A percentile compares a stretch with the other conserved stretches of the same genome.
Evolutionary conservation across 2,113 vertebrate genomes (phyloP).

Genomic region (Macrotus californicus): DNA sequence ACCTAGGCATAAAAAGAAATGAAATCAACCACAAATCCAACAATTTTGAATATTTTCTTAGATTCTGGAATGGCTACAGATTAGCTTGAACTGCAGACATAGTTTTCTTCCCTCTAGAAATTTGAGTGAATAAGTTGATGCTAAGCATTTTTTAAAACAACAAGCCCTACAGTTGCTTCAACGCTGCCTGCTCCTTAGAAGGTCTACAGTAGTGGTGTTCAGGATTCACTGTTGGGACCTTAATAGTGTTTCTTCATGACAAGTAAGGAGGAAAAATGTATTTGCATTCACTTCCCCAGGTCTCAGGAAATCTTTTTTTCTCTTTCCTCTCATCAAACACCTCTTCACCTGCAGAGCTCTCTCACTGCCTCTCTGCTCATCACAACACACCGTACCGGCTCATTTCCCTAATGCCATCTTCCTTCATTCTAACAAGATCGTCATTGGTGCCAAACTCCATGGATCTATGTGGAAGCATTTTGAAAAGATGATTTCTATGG

Average conservation of each 20-base stretch:
- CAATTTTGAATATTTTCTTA: conserved; percentile 14
- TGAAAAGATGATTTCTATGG: conserved; percentile 8
- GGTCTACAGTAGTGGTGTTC: background rate
- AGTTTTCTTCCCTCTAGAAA: background rate
- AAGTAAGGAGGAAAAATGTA: background rate
- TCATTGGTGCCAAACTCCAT: background rate
- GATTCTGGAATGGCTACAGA: background rate
- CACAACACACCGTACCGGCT: background rate
- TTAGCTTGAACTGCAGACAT: background rate
- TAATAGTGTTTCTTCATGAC: background rate
- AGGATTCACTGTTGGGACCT: background rate
- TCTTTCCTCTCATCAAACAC: background rate
- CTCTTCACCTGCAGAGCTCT: conserved; percentile 27
- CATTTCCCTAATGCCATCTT: background rate
- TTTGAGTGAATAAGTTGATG: background rate
- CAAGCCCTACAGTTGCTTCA: background rate
- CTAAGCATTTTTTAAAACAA: background rate
- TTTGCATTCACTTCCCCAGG: background rate
- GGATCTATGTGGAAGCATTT: conserved; percentile 20
- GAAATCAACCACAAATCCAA: background rate
- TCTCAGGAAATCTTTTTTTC: background rate
- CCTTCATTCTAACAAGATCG: conserved; percentile 39
- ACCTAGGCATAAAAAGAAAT: background rate
- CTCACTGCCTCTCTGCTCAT: conserved; percentile 10
- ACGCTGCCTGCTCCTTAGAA: background rate